Evolutionary conservation across 2,113 vertebrate genomes (phyloP).

Genomic region (Jaculus jaculus): DNA sequence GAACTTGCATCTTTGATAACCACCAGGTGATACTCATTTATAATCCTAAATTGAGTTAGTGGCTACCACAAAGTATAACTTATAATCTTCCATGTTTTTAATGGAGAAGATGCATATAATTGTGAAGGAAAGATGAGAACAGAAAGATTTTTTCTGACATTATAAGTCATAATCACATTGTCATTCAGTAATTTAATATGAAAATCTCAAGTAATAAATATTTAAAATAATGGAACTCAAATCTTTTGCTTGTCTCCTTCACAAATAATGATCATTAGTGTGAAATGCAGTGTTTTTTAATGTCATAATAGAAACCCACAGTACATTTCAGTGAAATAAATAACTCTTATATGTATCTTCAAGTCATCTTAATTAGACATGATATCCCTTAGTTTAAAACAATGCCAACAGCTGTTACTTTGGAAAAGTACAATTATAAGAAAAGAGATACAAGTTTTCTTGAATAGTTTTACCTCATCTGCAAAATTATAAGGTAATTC

Average conservation of each 20-base stretch:
- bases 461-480: neutral
- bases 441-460: neutral
- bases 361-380: conserved; percentile 62
- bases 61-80: neutral
- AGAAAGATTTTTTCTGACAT: neutral
- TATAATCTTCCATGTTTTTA: conserved; percentile 25
- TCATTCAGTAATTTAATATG: neutral
- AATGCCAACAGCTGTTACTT: conserved; percentile 21
- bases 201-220: neutral
- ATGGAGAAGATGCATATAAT: neutral
- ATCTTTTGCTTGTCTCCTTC: neutral
- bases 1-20: neutral
- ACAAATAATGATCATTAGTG: conserved; percentile 44
- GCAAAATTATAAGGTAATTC: neutral
- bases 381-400: conserved; percentile 45
- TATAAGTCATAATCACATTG: conserved; percentile 19
- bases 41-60: neutral
- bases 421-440: neutral
- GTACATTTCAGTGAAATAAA: conserved; percentile 46
- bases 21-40: neutral
- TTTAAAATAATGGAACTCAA: conserved; percentile 28
- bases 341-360: neutral
- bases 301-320: neutral
- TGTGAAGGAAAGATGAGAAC: neutral
- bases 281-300: conserved; percentile 27